Evolutionary conservation across 2,113 vertebrate genomes (phyloP).

Genomic region (Chaetodon auriga): DNA sequence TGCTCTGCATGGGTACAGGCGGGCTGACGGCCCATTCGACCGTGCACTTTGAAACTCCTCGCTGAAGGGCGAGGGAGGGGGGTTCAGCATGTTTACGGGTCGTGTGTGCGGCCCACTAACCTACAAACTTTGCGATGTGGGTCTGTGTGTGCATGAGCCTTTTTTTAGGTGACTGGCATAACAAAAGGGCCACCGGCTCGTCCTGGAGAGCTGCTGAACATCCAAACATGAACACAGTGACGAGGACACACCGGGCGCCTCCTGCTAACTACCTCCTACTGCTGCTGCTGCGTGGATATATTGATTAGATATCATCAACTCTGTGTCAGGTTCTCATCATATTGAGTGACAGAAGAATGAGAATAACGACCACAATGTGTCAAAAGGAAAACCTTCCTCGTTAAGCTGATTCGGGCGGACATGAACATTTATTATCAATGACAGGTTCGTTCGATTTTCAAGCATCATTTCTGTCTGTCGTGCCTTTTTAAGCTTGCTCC

Average conservation of each 20-base stretch:
- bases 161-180: background rate
- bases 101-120: conserved; percentile 35
- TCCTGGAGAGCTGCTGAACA: background rate
- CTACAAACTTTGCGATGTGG: conserved; percentile 41
- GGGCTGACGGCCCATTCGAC: background rate
- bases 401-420: background rate
- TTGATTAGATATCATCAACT: background rate
- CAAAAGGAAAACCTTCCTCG: too few species aligned
- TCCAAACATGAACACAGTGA: conserved; percentile 1
- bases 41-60: conserved; percentile 6
- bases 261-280: background rate
- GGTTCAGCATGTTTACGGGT: conserved; percentile 5
- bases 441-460: too few species aligned
- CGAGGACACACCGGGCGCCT: background rate
- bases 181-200: background rate
- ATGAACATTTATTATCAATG: too few species aligned
- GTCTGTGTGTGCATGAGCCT: background rate
- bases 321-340: too few species aligned
- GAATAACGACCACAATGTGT: background rate
- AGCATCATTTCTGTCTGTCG: background rate
- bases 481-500: background rate
- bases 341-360: background rate
- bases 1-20: background rate
- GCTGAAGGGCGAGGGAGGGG: conserved; percentile 8
- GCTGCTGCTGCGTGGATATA: background rate